phyloP scores from a whole-genome alignment of 2,113 vertebrate species.

The Syngnathus floridae region DNA sequence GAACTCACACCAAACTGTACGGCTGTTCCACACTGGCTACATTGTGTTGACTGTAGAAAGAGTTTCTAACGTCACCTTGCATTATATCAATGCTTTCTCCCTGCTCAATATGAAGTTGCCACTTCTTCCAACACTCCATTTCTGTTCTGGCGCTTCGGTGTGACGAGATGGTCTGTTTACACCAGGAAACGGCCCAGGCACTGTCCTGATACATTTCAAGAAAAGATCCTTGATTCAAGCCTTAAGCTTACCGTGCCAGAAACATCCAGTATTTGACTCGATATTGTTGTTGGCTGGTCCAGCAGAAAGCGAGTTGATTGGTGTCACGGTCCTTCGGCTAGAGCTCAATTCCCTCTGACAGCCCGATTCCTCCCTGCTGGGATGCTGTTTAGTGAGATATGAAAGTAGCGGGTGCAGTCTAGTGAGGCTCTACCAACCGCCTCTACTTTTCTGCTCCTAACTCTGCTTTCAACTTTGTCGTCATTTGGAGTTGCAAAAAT shows the following conservation, averaged over 20 bases:
- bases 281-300: conserved; percentile 6
- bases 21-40: conserved; percentile 61
- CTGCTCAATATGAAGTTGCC: conserved; percentile 19
- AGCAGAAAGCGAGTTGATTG: background rate
- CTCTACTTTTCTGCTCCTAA: background rate
- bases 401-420: background rate
- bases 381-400: background rate
- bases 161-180: conserved; percentile 11
- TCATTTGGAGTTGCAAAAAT: background rate
- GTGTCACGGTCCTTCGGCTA: background rate
- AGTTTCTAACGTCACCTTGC: conserved; percentile 53
- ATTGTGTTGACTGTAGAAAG: conserved; percentile 47
- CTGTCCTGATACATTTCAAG: background rate
- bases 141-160: background rate
- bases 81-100: conserved; percentile 50
- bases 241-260: conserved; percentile 25
- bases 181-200: conserved; percentile 14
- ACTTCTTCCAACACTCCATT: conserved; percentile 1
- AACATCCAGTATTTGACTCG: background rate
- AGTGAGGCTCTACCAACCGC: background rate
- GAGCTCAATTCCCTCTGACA: conserved; percentile 5
- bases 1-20: conserved; percentile 38
- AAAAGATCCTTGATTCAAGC: conserved; percentile 4
- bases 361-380: background rate
- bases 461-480: background rate